Percentiles rank a stretch among this genome's conserved stretches.
Conservation (phyloP, 2,888 invertebrate genomes). For the Calliopum simillimum region DNA sequence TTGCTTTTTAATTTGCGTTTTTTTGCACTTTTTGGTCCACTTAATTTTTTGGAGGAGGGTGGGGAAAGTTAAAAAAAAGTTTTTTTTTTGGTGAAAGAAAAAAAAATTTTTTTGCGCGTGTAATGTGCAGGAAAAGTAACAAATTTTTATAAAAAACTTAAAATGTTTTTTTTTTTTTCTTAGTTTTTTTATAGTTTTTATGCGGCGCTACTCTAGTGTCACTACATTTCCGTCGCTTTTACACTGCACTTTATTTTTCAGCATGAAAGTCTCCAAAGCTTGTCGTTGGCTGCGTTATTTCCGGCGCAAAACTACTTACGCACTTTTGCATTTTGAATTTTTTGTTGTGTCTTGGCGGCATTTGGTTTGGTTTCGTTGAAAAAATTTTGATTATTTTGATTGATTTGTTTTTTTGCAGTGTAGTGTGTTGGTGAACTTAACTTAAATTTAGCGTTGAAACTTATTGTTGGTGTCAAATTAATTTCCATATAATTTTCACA, state of each 20-base stretch:
- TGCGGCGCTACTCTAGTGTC: slow-evolving; percentile 4
- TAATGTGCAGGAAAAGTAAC: neutral
- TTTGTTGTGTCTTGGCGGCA: neutral
- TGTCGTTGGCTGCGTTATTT: neutral
- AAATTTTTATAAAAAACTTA: slow-evolving; percentile 3
- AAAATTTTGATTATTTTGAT: neutral
- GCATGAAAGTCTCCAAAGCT: neutral
- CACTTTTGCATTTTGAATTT: slow-evolving; percentile 6
- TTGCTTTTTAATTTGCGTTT: neutral
- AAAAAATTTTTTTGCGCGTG: neutral
- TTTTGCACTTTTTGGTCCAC: slow-evolving; percentile 12
- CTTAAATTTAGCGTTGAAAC: neutral
- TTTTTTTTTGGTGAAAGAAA: neutral
- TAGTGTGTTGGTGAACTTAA: neutral
- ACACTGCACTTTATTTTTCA: neutral
- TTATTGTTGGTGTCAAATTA: neutral
- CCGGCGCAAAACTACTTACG: neutral
- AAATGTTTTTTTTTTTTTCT: neutral
- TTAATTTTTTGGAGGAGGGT: neutral
- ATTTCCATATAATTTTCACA: slow-evolving; percentile 5
- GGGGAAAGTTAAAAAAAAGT: neutral
- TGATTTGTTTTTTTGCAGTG: neutral
- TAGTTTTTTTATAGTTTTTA: neutral
- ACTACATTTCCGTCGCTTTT: slow-evolving; percentile 6
- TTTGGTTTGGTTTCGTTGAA: neutral